phyloP scores from a whole-genome alignment of 2,113 vertebrate species.

The mouse (Mus musculus) region GRCm39 chr19:14396501-14397000 shows the following conservation, averaged over 20 bases:
- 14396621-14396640: not conserved
- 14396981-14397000: constrained; percentile 25
- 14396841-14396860: constrained; percentile 14
- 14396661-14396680: not conserved
- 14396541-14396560: not conserved
- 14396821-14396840: not conserved
- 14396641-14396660: not conserved
- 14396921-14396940: not conserved
- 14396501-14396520: not conserved
- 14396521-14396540: not conserved
- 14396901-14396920: constrained; percentile 9
- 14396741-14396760: not conserved
- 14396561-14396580: not conserved
- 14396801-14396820: constrained; percentile 16
- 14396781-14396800: constrained; percentile 3
- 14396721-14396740: not conserved
- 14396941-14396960: not conserved
- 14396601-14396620: constrained; percentile 5
- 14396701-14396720: not conserved
- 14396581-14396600: constrained; percentile 23
- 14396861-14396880: constrained; percentile 12
- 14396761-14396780: not conserved
- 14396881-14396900: constrained; percentile 26
- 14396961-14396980: constrained; percentile 44
- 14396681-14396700: not conserved